phyloP scores from a whole-genome alignment of 2,797 vertebrate species.

The Tachyglossus aculeatus region DNA sequence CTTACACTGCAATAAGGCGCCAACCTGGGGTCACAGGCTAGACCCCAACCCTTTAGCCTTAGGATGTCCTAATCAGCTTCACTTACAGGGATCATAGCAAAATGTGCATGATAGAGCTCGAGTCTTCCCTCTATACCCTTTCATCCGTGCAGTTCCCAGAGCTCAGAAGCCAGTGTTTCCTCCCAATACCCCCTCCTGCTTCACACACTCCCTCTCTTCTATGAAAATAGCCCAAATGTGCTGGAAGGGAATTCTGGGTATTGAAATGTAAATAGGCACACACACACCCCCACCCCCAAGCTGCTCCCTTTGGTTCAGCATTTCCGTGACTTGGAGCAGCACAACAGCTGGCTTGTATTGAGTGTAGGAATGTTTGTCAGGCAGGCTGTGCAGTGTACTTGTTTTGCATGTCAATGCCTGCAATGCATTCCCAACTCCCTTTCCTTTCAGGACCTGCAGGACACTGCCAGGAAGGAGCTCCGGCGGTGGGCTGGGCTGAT shows the following conservation, averaged over 20 bases:
- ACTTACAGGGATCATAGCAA: background rate
- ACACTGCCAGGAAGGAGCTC: too few species aligned
- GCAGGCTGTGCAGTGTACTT: background rate
- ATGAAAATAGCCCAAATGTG: too few species aligned
- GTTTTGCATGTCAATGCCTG: slow-evolving; percentile 36
- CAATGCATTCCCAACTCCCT: slow-evolving; percentile 12
- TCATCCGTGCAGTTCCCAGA: slow-evolving; percentile 2
- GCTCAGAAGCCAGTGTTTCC: background rate
- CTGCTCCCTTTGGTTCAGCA: background rate
- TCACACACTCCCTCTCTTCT: too few species aligned
- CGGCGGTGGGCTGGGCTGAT: too few species aligned
- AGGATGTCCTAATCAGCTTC: accelerated
- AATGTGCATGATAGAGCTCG: background rate
- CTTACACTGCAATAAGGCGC: too few species aligned
- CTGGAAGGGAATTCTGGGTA: accelerated
- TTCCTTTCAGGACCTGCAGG: too few species aligned
- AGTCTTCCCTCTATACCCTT: background rate
- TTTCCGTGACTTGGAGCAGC: background rate
- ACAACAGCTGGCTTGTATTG: background rate
- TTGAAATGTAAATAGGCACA: slow-evolving; percentile 16
- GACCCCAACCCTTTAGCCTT: background rate
- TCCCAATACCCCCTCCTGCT: slow-evolving; percentile 20
- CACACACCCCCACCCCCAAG: too few species aligned
- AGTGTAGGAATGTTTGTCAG: slow-evolving; percentile 1
- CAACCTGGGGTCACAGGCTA: too few species aligned